Conservation (phyloP, 2,888 invertebrate species). For the Hirtodrosophila cameraria region DNA sequence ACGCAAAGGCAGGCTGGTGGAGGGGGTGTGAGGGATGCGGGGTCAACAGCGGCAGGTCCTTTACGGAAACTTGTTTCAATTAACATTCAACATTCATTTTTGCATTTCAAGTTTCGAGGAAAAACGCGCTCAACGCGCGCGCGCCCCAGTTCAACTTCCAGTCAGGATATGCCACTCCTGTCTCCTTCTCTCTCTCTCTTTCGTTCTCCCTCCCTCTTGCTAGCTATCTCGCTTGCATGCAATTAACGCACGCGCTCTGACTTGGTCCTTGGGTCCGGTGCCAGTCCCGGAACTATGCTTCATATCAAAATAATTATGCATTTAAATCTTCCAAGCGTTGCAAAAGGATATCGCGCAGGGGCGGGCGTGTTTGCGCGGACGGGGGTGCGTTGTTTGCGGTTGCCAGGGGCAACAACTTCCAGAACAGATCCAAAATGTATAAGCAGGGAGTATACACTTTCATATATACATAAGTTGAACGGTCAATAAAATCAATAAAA, state of each 20-base stretch:
- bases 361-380: neutral
- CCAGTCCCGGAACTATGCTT: conserved; percentile 77
- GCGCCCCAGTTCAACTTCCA: conserved; percentile 19
- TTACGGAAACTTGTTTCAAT: conserved; percentile 73
- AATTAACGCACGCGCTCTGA: conserved; percentile 68
- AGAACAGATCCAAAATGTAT: neutral
- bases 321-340: conserved; percentile 77
- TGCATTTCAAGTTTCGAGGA: conserved; percentile 73
- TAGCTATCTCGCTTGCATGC: conserved; percentile 44
- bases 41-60: conserved; percentile 48
- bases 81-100: conserved; percentile 64
- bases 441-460: neutral
- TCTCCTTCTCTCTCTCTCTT: neutral
- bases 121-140: conserved; percentile 50
- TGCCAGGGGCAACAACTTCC: conserved; percentile 55
- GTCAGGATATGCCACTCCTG: conserved; percentile 56
- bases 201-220: neutral
- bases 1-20: conserved; percentile 8
- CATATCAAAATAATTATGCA: conserved; percentile 78
- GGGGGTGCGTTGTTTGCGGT: conserved; percentile 55
- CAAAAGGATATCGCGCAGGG: conserved; percentile 53
- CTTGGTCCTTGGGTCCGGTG: conserved; percentile 8
- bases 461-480: too few species aligned
- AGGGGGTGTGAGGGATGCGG: conserved; percentile 2
- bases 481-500: too few species aligned